Base-by-base conservation (phyloP, 2,888 invertebrate species). In the Caenorhabditis sinica region DNA sequence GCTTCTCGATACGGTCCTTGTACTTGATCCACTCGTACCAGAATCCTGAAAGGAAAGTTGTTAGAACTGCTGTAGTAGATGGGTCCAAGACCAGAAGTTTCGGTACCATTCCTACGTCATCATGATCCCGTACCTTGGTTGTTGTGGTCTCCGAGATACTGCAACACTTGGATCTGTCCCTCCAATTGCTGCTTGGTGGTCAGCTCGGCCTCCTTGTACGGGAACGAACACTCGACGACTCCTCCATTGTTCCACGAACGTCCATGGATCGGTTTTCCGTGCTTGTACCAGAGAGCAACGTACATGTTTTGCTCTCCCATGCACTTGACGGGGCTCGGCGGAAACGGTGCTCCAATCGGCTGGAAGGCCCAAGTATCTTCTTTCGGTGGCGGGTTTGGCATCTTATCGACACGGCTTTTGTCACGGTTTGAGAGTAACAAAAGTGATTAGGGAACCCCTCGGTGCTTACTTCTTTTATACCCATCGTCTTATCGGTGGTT, bases 21-120 rank as follows among this genome's bases (percentile, higher is more conserved):
- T n/a, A n/a, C n/a, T 89, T 86, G 87, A 91, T 89, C 91, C 91
- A 90, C 69, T 90, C 86, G 87, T 90, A 90, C 91, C 90, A 91
- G 83, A 84, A 90, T 9, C 79, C 76, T 66, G 56, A 61, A 56
- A 56, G 28, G 15, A 28, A 33, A 6, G 33, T 33, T 33, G 33
- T 33, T 33, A 4, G 33, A 33, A 33, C 8, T 33, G 8, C 33
- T 6, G 8, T n/a, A n/a, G n/a, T n/a, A n/a, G n/a, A n/a, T n/a
- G n/a, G n/a, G n/a, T 11, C 53, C 23, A 1, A 2, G 23, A 23
- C 13, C 4, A 40, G 40, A 13, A 40, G 40, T 40, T 40, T 40
- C 4, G 40, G 40, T 9, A 53, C 5, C 23, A 20, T n/a, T 8
- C 53, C 6, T 6, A 53, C 11, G 8, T 23, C n/a, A n/a, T n/a